These are phyloP conservation scores for Stictocephala bisonia DNA, from an alignment of 2,888 invertebrate genomes.

Conservation along the genomic window DNA sequence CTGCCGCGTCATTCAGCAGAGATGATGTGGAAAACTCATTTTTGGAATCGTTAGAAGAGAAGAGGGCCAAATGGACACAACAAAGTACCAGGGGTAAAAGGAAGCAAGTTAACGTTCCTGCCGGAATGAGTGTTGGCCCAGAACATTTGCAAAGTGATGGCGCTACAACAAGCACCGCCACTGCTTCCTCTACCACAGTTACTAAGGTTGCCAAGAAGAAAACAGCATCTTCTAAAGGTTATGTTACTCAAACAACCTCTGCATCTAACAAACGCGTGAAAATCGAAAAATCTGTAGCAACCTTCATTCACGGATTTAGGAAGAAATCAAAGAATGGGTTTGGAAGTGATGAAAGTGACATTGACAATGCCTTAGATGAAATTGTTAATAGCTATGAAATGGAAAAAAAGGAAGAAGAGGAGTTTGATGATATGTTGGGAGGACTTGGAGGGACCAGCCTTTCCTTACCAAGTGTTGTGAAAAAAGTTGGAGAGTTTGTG, in stretches of 20 bases:
- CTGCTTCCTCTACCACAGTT: too few relatives aligned
- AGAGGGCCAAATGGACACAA: constrained; percentile 40
- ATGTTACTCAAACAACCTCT: too few relatives aligned
- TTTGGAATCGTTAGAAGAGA: constrained; percentile 44
- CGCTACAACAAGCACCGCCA: too few relatives aligned
- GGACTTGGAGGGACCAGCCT: neutral
- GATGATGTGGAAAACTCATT: constrained; percentile 35
- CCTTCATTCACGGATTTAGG: too few relatives aligned
- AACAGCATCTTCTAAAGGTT: too few relatives aligned
- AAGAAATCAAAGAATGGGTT: neutral
- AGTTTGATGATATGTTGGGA: constrained; percentile 2
- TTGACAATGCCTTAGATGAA: neutral
- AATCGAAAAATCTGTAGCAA: too few relatives aligned
- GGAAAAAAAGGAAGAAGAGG: neutral
- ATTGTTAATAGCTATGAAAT: neutral
- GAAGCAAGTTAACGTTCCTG: constrained; percentile 44
- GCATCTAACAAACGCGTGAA: too few relatives aligned
- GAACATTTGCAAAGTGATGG: too few relatives aligned
- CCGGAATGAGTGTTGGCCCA: constrained; percentile 39
- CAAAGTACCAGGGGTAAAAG: constrained; percentile 38
- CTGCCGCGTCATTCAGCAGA: too few relatives aligned
- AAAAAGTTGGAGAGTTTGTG: constrained; percentile 11
- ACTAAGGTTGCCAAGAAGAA: too few relatives aligned
- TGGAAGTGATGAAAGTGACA: constrained; percentile 8
- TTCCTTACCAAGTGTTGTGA: neutral